Percentiles rank a stretch among this genome's conserved stretches.
Conservation (phyloP, 2,888 invertebrate genomes). For the Acanthosepion pharaonis region DNA sequence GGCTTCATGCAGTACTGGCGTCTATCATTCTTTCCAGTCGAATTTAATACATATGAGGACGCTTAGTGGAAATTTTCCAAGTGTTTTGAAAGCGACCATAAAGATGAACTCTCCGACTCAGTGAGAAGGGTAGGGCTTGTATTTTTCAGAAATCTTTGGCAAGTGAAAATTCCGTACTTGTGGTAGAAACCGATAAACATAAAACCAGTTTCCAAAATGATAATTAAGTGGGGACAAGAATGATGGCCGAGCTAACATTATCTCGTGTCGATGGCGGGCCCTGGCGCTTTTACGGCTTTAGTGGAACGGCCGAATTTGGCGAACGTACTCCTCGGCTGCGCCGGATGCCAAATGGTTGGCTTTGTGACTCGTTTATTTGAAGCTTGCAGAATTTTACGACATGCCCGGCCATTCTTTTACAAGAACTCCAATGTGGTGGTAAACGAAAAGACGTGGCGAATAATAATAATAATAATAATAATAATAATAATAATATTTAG, state of each 20-base stretch:
- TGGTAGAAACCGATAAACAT: background rate
- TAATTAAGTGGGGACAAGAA: background rate
- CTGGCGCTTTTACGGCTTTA: background rate
- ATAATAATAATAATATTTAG: no score
- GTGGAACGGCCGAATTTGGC: background rate
- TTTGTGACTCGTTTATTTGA: background rate
- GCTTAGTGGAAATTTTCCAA: background rate
- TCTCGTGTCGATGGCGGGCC: background rate
- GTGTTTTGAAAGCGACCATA: background rate
- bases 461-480: no score
- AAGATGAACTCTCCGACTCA: background rate
- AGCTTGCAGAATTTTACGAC: background rate
- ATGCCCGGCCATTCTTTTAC: background rate
- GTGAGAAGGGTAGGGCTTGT: background rate
- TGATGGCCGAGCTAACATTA: background rate
- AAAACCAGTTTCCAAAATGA: conserved; percentile 13
- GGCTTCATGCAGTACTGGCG: background rate
- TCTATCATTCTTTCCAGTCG: background rate
- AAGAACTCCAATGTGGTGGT: background rate
- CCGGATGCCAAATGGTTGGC: background rate
- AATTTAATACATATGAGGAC: background rate
- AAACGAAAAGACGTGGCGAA: no score
- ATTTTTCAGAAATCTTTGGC: background rate
- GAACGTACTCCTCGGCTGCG: background rate
- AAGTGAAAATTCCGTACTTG: background rate